Evolutionary conservation across 2,113 vertebrate species (phyloP).

Genomic region (Tursiops truncatus): DNA sequence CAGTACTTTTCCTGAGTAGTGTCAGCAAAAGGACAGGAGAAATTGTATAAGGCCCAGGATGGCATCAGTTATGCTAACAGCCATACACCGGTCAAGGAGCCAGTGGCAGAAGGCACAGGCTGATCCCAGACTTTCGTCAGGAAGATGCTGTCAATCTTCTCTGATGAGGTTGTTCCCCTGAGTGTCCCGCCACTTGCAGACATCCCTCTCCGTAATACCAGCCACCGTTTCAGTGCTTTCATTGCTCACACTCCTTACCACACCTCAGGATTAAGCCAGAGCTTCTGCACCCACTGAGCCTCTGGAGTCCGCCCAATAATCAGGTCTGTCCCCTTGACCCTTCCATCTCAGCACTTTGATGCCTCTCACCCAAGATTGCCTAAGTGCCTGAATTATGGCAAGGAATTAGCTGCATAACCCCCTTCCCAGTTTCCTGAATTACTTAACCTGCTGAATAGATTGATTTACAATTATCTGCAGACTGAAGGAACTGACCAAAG

Average conservation of each 20-base stretch:
- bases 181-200: neutral
- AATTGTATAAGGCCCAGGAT: neutral
- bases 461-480: neutral
- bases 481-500: neutral
- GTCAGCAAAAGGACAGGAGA: neutral
- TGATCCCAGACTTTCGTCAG: neutral
- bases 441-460: neutral
- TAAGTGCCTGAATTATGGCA: neutral
- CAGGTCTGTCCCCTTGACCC: neutral
- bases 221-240: neutral
- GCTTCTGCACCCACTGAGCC: neutral
- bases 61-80: neutral
- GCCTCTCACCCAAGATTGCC: neutral
- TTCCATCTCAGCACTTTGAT: neutral
- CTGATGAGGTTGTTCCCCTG: neutral
- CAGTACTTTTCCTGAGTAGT: no score
- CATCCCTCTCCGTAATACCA: neutral
- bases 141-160: neutral
- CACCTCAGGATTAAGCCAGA: neutral
- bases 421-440: neutral
- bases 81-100: neutral
- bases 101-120: neutral
- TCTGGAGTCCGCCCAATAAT: neutral
- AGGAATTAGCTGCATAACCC: neutral
- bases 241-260: no score